phyloP scores from a whole-genome alignment of 92 coral and sea anemone genomes.

The Palythoa caribaeorum region DNA sequence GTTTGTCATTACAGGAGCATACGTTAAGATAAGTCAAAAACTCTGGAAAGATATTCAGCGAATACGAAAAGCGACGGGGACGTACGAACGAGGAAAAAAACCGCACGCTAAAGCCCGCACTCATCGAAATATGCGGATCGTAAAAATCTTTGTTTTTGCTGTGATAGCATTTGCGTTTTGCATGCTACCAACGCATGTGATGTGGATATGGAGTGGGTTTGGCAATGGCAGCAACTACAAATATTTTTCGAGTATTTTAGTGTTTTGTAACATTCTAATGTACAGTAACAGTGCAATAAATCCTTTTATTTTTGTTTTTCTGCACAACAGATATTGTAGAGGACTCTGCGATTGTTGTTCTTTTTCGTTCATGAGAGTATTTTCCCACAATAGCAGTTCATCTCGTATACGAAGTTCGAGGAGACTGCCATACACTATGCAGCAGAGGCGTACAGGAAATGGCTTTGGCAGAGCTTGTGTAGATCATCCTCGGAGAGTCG shows the following conservation, averaged over 20 bases:
- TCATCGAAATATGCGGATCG: conserved; percentile 85
- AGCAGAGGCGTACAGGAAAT: conserved; percentile 34
- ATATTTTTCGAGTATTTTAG: conserved; percentile 59
- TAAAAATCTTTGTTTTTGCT: conserved; percentile 76
- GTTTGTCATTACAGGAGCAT: conserved; percentile 76
- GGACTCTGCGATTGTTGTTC: conserved; percentile 57
- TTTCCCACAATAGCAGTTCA: conserved; percentile 21
- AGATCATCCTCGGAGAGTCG: neutral
- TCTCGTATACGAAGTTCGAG: conserved; percentile 25
- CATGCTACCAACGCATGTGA: conserved; percentile 81
- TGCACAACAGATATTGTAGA: conserved; percentile 80
- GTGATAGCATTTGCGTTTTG: conserved; percentile 81
- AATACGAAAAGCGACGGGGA: conserved; percentile 74
- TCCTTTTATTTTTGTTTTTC: conserved; percentile 85
- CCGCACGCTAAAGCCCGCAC: conserved; percentile 74
- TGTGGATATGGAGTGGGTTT: conserved; percentile 91
- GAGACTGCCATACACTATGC: conserved; percentile 40
- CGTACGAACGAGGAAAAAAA: conserved; percentile 61
- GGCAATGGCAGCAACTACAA: conserved; percentile 65
- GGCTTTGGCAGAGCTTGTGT: neutral
- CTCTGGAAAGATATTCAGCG: conserved; percentile 87
- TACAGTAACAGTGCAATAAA: conserved; percentile 83
- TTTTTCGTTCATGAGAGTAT: conserved; percentile 33
- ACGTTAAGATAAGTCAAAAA: conserved; percentile 76
- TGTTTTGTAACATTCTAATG: conserved; percentile 77